Evolutionary conservation across 2,113 vertebrate species (phyloP).

Genomic region (Paramisgurnus dabryanus): DNA sequence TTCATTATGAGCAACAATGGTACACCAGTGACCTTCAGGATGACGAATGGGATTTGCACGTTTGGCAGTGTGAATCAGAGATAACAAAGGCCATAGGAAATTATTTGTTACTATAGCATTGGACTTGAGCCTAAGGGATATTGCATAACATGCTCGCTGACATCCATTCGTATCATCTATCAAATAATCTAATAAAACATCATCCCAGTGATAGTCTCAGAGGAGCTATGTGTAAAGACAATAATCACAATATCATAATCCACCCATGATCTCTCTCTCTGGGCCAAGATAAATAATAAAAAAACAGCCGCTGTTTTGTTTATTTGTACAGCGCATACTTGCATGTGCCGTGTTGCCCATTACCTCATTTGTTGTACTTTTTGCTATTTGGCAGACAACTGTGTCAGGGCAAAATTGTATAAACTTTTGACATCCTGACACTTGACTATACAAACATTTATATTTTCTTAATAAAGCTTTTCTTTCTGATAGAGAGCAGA

Average conservation of each 20-base stretch:
- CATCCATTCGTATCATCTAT: constrained; percentile 13
- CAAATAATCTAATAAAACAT: constrained; percentile 36
- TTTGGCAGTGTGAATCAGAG: constrained; percentile 19
- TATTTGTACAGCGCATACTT: neutral
- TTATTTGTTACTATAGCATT: neutral
- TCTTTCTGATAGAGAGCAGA: neutral
- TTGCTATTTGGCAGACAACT: neutral
- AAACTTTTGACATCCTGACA: neutral
- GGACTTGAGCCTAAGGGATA: neutral
- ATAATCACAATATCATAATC: constrained; percentile 5
- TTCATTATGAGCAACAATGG: neutral
- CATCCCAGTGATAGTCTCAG: constrained; percentile 11
- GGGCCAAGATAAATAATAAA: neutral
- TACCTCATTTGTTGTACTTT: constrained; percentile 18
- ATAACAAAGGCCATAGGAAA: neutral
- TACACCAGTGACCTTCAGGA: neutral
- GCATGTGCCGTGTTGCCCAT: neutral
- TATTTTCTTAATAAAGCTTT: neutral
- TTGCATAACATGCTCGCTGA: constrained; percentile 51
- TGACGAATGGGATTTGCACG: constrained; percentile 20
- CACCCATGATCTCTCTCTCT: neutral
- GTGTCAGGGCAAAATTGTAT: neutral
- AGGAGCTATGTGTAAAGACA: constrained; percentile 28
- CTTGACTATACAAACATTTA: constrained; percentile 13
- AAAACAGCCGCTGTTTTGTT: neutral